phyloP scores from a whole-genome alignment of 2,888 invertebrate species.

The Helobdella robusta region DNA sequence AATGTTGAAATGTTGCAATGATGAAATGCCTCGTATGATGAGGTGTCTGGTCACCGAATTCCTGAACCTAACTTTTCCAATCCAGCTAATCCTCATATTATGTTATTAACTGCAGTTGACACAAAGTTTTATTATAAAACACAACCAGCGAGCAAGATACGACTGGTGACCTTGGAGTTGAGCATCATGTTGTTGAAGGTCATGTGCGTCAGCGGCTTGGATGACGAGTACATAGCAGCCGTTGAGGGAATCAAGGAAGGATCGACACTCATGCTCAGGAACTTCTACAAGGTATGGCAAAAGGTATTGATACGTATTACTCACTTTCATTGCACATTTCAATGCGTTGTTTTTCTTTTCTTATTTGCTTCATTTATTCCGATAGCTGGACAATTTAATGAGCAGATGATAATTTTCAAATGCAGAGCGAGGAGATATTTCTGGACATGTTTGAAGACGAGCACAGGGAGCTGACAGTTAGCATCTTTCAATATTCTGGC shows the following conservation, averaged over 20 bases:
- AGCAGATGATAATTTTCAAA: constrained; percentile 21
- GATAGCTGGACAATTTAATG: constrained; percentile 13
- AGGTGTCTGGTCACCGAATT: no score
- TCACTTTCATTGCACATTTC: neutral
- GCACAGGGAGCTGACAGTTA: constrained; percentile 74
- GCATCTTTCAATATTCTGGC: no score
- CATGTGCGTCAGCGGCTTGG: constrained; percentile 54
- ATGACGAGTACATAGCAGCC: constrained; percentile 61
- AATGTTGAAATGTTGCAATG: no score
- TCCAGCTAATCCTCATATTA: no score
- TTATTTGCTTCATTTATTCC: constrained; percentile 7
- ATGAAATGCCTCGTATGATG: no score
- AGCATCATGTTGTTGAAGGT: constrained; percentile 69
- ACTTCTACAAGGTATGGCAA: constrained; percentile 70
- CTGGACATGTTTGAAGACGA: constrained; percentile 98
- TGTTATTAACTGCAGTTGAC: no score
- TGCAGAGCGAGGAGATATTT: constrained; percentile 85
- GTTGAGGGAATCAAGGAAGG: constrained; percentile 67
- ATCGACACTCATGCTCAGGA: constrained; percentile 72
- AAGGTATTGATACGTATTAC: constrained; percentile 32
- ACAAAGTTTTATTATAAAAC: no score
- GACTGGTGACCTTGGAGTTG: constrained; percentile 83
- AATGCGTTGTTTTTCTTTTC: neutral
- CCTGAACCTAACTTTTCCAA: no score
- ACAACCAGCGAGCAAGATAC: constrained; percentile 70